Percentiles rank a stretch among this genome's conserved stretches.
These are phyloP conservation scores for Chromis chromis DNA, from an alignment of 2,797 vertebrate genomes.

Conservation along the genomic window DNA sequence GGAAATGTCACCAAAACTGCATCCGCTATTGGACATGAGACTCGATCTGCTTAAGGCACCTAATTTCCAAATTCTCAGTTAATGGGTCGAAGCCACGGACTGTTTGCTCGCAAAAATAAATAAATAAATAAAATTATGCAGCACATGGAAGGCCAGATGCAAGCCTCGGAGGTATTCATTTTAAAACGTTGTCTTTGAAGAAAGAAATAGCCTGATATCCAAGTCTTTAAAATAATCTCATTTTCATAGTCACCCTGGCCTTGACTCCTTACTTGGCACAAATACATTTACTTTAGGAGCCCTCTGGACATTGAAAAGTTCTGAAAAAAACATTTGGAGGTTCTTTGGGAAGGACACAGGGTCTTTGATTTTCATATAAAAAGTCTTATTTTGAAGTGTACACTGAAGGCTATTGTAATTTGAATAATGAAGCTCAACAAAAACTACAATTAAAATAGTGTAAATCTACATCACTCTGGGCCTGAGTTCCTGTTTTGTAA, in stretches of 20 bases:
- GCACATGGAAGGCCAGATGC: slow-evolving; percentile 45
- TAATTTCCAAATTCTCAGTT: slow-evolving; percentile 32
- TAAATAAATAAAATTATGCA: slow-evolving; percentile 20
- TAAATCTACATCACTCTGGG: neutral
- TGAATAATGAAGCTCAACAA: slow-evolving; percentile 5
- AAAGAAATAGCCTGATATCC: slow-evolving; percentile 25
- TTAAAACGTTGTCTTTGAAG: slow-evolving; percentile 48
- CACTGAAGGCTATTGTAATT: slow-evolving; percentile 6
- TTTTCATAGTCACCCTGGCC: slow-evolving; percentile 42
- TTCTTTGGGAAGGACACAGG: neutral
- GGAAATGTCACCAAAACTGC: slow-evolving; percentile 55
- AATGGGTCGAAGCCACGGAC: slow-evolving; percentile 42
- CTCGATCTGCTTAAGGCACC: slow-evolving; percentile 2
- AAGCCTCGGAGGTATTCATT: slow-evolving; percentile 36
- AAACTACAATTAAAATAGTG: slow-evolving; percentile 1
- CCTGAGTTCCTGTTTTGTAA: no score
- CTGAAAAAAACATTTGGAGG: neutral
- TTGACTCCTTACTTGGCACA: slow-evolving; percentile 36
- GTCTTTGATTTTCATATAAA: slow-evolving; percentile 17
- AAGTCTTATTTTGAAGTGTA: neutral
- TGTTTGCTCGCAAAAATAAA: slow-evolving; percentile 34
- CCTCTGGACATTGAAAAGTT: slow-evolving; percentile 36
- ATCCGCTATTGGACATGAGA: slow-evolving; percentile 18
- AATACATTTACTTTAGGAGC: slow-evolving; percentile 39
- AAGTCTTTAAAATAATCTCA: slow-evolving; percentile 41